Base-by-base conservation (phyloP, 1,140 invertebrate genomes). In the Meloidogyne hapla region DNA sequence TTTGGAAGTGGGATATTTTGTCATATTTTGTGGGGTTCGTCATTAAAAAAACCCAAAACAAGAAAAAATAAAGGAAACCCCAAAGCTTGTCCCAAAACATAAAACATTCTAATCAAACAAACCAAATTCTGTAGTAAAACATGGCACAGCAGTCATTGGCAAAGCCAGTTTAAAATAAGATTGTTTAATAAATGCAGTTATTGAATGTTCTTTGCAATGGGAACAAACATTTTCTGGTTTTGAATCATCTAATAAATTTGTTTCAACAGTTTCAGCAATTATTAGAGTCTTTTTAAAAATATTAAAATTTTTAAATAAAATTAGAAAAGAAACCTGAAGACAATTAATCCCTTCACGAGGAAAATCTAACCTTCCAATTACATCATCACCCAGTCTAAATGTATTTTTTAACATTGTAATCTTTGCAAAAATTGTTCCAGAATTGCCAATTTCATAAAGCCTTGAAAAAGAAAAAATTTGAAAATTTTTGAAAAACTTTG, bases 381-480 rank as follows among this genome's bases (percentile, higher is more conserved):
- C 75, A 66, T 86, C 83, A 66, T 86, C 84, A 23, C 84, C 84
- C 25, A 86, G 66, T 48, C 83, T 85, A 61, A 85, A 86, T 13
- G 79, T 33, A 38, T 83, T 76, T 62, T 78, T 83, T 25, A 78
- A 85, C 63, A 87, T 79, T 56, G 79, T 80, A n/a, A 86, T 71
- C 5, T 77, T 64, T 38, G 85, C 82, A 64, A 84, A 81, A 23
- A 78, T 48, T 33, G 67, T 73, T 28, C 69, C 69, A 8, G 73
- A 75, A 79, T 73, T 85, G 13, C 61, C 81, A n/a, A 85, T 83
- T 38, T 83, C 80, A 66, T 79, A 42, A 67, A 56, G n/a, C 6
- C 48, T 56, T 21, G 12, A 56, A n/a, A 56, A 56, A 0, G n/a
- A n/a, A n/a, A 18, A 48, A n/a, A 18, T 48, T 48, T 18, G 2